Conservation (phyloP, 2,113 vertebrate species). For the Drymodes brunneopygia region DNA sequence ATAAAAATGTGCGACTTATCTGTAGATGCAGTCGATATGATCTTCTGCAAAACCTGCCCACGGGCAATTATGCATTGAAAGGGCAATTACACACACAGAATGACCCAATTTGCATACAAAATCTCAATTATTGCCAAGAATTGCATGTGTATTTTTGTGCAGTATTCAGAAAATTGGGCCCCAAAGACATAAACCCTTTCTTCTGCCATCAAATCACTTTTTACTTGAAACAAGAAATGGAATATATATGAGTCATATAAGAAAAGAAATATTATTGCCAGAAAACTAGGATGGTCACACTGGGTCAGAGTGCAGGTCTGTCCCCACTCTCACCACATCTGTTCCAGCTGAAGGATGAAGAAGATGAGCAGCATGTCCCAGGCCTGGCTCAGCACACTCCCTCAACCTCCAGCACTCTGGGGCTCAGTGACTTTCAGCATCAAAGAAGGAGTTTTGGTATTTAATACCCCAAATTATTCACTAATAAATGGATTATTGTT, state of each 20-base stretch:
- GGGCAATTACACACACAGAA: constrained; percentile 32
- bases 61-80: constrained; percentile 33
- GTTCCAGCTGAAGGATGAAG: not conserved
- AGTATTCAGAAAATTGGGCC: constrained; percentile 6
- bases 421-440: not conserved
- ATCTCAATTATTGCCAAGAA: constrained; percentile 7
- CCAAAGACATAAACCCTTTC: constrained; percentile 11
- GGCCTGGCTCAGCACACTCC: not conserved
- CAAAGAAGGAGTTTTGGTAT: not conserved
- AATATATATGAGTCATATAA: not conserved
- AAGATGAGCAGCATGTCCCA: accelerated
- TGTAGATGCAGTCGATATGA: not conserved
- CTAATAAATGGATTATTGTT: constrained; percentile 18
- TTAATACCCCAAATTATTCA: constrained; percentile 29
- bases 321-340: not conserved
- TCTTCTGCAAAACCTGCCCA: constrained; percentile 35
- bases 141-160: not conserved
- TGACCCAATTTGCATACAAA: constrained; percentile 39
- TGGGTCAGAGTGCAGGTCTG: not conserved
- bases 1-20: constrained; percentile 16
- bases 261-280: not conserved
- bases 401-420: not conserved
- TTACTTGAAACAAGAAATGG: not conserved
- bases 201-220: not conserved
- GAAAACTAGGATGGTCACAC: not conserved